These are phyloP conservation scores for Ephestia elutella DNA, from an alignment of 1,140 invertebrate species.

Conservation along the genomic window DNA sequence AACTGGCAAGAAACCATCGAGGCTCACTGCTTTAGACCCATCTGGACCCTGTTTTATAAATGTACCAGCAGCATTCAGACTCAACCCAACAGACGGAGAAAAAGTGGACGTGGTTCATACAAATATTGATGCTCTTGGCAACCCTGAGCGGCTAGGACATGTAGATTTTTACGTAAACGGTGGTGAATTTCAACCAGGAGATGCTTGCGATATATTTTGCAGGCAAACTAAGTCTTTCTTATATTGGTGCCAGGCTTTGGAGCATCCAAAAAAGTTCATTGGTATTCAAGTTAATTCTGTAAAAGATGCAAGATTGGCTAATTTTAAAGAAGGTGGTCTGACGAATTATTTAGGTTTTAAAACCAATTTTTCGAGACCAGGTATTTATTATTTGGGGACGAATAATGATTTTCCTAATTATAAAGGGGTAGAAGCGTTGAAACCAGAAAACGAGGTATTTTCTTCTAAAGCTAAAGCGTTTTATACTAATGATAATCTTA, in stretches of 20 bases:
- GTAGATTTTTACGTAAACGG: conserved; percentile 86
- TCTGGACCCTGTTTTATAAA: conserved; percentile 76
- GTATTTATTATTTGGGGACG: conserved; percentile 55
- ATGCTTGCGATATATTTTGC: conserved; percentile 56
- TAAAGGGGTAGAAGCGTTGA: conserved; percentile 48
- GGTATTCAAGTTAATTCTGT: conserved; percentile 44
- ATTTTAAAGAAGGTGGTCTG: conserved; percentile 44
- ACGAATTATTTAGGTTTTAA: conserved; percentile 47
- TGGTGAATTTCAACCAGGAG: conserved; percentile 79
- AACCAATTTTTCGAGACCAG: conserved; percentile 44
- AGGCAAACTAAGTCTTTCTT: conserved; percentile 49
- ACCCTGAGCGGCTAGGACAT: conserved; percentile 78
- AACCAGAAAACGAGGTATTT: conserved; percentile 51
- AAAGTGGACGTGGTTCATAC: conserved; percentile 81
- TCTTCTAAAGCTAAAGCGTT: conserved; percentile 21
- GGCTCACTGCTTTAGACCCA: conserved; percentile 80
- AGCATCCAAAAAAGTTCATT: conserved; percentile 59
- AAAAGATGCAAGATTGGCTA: conserved; percentile 50
- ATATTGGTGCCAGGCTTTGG: conserved; percentile 59
- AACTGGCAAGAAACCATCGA: conserved; percentile 64
- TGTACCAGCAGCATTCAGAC: conserved; percentile 65
- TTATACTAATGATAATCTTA: conserved; percentile 34
- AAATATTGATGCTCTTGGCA: conserved; percentile 82
- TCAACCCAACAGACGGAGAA: conserved; percentile 76
- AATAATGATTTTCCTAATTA: conserved; percentile 59